Base-by-base conservation (phyloP, 1,140 invertebrate genomes). In the Colletes latitarsis region DNA sequence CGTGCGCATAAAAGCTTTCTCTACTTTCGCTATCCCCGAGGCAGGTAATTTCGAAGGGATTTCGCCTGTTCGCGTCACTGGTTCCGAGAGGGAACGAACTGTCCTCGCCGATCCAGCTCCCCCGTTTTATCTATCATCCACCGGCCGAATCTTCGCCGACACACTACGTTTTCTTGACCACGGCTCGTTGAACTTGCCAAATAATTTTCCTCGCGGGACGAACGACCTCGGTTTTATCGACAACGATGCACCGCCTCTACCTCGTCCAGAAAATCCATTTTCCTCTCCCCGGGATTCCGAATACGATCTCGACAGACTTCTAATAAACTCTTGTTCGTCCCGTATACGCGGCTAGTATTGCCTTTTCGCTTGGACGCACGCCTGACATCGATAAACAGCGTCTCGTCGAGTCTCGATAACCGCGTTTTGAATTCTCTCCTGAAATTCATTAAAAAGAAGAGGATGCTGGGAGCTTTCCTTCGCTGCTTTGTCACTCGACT, bases 11-110 rank as follows among this genome's bases (percentile, higher is more conserved):
- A 70, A 72, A 64, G 49, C 58, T 58, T 21, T 53, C 72, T 41
- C n/a, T n/a, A 53, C 15, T 17, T 58, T 43, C 46, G 62, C 71
- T 12, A 39, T n/a, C 41, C 41, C 70, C 62, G 19, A n/a, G 64
- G 1, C 76, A 77, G 83, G 76, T 71, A 82, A 82, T 81, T 78
- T 77, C 75, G 17, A 66, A 19, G 12, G 73, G 62, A 82, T 82
- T 83, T 68, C 67, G 15, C 53, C 58, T 60, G 67, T 77, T 77
- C 74, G 69, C 67, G 15, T 55, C 71, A 12, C 60, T 17, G 46
- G 53, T 41, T 52, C 69, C 53, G 43, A 68, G 53, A 49, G 49
- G 52, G 64, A 73, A 63, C 57, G 72, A 81, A 81, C 68, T 67
- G 52, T 72, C 58, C 60, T 49, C 64, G 55, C 30, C 46, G 55